Conservation (phyloP, 2,797 vertebrate genomes). For the Hyperoplus immaculatus region DNA sequence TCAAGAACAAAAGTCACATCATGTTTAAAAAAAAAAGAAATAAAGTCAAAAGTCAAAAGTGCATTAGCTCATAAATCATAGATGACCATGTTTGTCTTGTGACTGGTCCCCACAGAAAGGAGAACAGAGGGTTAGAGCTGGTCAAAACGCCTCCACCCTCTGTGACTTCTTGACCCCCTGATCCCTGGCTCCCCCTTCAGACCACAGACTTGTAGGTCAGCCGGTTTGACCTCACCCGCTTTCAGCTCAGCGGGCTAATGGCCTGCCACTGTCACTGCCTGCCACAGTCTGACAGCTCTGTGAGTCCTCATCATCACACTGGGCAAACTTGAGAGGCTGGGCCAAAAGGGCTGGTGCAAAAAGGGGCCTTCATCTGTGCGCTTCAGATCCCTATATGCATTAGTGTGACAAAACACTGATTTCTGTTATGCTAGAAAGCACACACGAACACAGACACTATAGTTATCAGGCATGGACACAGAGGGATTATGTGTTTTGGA, state of each 20-base stretch:
- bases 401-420: constrained; percentile 64
- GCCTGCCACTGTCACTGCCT: constrained; percentile 76
- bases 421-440: constrained; percentile 55
- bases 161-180: constrained; percentile 66
- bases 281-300: constrained; percentile 76
- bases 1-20: constrained; percentile 45
- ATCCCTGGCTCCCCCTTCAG: constrained; percentile 54
- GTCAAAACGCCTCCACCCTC: constrained; percentile 67
- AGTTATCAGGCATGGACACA: constrained; percentile 60
- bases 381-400: constrained; percentile 56
- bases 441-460: constrained; percentile 61
- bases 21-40: constrained; percentile 16
- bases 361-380: constrained; percentile 37
- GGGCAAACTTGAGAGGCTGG: constrained; percentile 41
- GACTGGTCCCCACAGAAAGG: constrained; percentile 58
- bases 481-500: constrained; percentile 65
- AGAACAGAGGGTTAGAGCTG: constrained; percentile 66
- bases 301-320: constrained; percentile 63
- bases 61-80: constrained; percentile 77
- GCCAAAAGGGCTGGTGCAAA: constrained; percentile 20
- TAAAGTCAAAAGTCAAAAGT: constrained; percentile 23
- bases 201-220: constrained; percentile 66
- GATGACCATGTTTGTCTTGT: constrained; percentile 77
- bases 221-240: constrained; percentile 70
- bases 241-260: constrained; percentile 75